These are phyloP conservation scores for Onchidella celtica DNA, from an alignment of 2,888 invertebrate species.

Conservation along the genomic window DNA sequence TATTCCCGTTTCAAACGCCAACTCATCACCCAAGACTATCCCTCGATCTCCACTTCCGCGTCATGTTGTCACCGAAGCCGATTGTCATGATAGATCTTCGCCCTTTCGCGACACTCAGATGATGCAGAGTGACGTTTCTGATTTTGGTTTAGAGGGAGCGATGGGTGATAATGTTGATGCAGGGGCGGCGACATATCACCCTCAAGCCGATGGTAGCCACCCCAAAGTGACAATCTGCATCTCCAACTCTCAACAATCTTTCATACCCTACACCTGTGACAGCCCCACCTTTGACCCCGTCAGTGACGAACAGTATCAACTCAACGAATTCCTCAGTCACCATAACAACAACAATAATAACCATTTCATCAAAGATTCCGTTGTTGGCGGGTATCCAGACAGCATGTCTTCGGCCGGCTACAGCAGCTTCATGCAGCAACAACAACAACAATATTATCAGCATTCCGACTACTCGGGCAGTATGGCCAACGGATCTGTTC, in stretches of 20 bases:
- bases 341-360: slow-evolving; percentile 35
- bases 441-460: background rate
- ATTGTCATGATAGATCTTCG: background rate
- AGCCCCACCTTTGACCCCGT: slow-evolving; percentile 11
- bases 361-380: background rate
- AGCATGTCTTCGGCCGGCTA: background rate
- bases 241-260: slow-evolving; percentile 43
- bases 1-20: background rate
- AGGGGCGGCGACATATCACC: background rate
- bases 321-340: slow-evolving; percentile 6
- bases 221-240: slow-evolving; percentile 40
- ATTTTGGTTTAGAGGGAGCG: background rate
- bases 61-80: background rate
- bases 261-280: slow-evolving; percentile 5
- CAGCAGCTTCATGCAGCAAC: background rate
- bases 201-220: background rate
- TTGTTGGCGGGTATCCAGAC: background rate
- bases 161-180: background rate
- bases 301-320: background rate
- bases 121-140: background rate
- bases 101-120: background rate
- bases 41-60: background rate
- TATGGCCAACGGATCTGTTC: slow-evolving; percentile 41
- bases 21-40: background rate
- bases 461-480: background rate